phyloP scores from a whole-genome alignment of 2,888 invertebrate species.

The Deilephila elpenor region DNA sequence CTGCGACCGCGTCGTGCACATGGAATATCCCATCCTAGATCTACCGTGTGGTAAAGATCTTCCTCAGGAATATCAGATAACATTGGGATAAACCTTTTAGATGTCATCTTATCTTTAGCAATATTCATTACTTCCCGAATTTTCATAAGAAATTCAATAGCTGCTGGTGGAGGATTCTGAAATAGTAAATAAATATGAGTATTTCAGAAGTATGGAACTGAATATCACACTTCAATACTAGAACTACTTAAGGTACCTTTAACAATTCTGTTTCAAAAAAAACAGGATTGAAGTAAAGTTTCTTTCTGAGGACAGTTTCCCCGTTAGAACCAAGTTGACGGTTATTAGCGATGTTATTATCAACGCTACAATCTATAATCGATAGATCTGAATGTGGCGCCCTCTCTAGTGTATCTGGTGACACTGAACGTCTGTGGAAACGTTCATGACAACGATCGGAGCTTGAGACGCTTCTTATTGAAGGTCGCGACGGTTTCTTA shows the following conservation, averaged over 20 bases:
- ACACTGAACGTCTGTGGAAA: conserved; percentile 69
- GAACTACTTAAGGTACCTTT: conserved; percentile 81
- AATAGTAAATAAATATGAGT: conserved; percentile 49
- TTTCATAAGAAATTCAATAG: conserved; percentile 94
- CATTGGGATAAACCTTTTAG: conserved; percentile 91
- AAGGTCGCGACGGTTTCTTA: conserved; percentile 69
- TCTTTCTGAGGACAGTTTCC: conserved; percentile 85
- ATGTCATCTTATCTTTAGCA: conserved; percentile 94
- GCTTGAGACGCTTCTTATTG: conserved; percentile 58
- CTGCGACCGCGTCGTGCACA: conserved; percentile 81
- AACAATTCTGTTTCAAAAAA: conserved; percentile 95
- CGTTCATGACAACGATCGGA: conserved; percentile 66
- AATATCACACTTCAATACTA: background rate
- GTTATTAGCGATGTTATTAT: conserved; percentile 55
- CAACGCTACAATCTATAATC: conserved; percentile 73
- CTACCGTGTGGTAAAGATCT: conserved; percentile 80
- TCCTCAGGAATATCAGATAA: conserved; percentile 93
- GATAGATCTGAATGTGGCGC: conserved; percentile 80
- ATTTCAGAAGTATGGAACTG: background rate
- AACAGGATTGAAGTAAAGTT: conserved; percentile 95
- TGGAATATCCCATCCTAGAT: conserved; percentile 79
- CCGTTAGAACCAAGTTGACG: conserved; percentile 66
- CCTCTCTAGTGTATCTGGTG: conserved; percentile 75
- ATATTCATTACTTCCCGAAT: conserved; percentile 95
- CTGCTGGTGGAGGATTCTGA: conserved; percentile 95